phyloP scores from a whole-genome alignment of 2,888 invertebrate species.

The Copidosoma aretas region DNA sequence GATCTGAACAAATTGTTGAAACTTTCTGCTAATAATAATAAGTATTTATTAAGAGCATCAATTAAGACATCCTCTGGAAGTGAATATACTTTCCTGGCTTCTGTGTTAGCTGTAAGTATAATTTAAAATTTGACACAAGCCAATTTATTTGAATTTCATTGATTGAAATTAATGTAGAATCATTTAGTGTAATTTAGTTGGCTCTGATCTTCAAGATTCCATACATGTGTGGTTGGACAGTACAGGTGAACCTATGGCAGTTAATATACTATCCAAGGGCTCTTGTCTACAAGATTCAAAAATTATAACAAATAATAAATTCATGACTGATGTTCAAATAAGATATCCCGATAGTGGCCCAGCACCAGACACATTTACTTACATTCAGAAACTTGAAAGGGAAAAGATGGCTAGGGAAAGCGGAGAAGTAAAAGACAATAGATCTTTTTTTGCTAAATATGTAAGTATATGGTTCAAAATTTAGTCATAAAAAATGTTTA shows the following conservation, averaged over 20 bases:
- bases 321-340: slow-evolving; percentile 78
- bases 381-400: slow-evolving; percentile 90
- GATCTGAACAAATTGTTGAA: slow-evolving; percentile 67
- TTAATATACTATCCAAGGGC: slow-evolving; percentile 68
- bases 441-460: slow-evolving; percentile 97
- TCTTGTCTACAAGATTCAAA: slow-evolving; percentile 54
- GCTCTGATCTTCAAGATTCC: slow-evolving; percentile 78
- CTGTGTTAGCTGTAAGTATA: slow-evolving; percentile 75
- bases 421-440: slow-evolving; percentile 90
- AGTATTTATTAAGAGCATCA: slow-evolving; percentile 77
- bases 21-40: slow-evolving; percentile 73
- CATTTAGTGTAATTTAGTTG: slow-evolving; percentile 74
- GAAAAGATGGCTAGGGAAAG: slow-evolving; percentile 89
- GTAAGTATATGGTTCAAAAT: slow-evolving; percentile 68
- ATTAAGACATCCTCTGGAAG: slow-evolving; percentile 73
- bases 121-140: not conserved
- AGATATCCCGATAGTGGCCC: slow-evolving; percentile 84
- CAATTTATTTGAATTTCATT: slow-evolving; percentile 17
- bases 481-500: not conserved
- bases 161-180: slow-evolving; percentile 9
- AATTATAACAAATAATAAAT: slow-evolving; percentile 66
- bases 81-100: slow-evolving; percentile 75
- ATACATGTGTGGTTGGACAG: slow-evolving; percentile 83
- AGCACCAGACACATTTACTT: slow-evolving; percentile 93
- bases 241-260: slow-evolving; percentile 78